Evolutionary conservation across 2,113 vertebrate genomes (phyloP).

Genomic region (Cynoglossus semilaevis): DNA sequence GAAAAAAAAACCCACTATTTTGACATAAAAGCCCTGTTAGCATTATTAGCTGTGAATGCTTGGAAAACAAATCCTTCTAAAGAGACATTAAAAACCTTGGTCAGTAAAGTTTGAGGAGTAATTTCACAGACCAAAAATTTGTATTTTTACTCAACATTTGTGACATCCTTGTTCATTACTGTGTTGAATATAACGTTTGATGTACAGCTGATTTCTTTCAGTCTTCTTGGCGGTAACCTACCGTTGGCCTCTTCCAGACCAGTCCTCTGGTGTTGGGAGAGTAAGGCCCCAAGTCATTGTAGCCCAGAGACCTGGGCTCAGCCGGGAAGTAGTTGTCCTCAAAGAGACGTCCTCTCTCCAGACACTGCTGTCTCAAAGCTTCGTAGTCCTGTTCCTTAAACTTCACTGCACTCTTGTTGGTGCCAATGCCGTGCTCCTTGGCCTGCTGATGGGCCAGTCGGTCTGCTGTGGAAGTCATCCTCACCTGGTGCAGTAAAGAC

Average conservation of each 20-base stretch:
- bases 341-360: slow-evolving; percentile 76
- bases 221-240: slow-evolving; percentile 49
- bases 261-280: slow-evolving; percentile 79
- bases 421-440: slow-evolving; percentile 62
- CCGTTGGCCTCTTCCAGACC: slow-evolving; percentile 83
- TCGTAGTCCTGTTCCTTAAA: slow-evolving; percentile 84
- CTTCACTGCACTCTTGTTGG: slow-evolving; percentile 74
- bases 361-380: slow-evolving; percentile 73
- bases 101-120: no score
- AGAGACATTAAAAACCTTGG: no score
- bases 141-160: no score
- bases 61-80: no score
- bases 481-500: slow-evolving; percentile 9
- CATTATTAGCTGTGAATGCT: no score
- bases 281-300: slow-evolving; percentile 79
- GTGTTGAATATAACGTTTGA: no score
- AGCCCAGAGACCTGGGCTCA: slow-evolving; percentile 79
- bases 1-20: no score
- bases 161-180: no score
- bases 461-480: slow-evolving; percentile 64
- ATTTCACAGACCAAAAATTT: no score
- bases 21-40: no score
- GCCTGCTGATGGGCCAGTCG: slow-evolving; percentile 64
- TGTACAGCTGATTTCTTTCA: no score
- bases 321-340: slow-evolving; percentile 84